Base-by-base conservation (phyloP, 2,888 invertebrate species). In the Aphodius granarius region DNA sequence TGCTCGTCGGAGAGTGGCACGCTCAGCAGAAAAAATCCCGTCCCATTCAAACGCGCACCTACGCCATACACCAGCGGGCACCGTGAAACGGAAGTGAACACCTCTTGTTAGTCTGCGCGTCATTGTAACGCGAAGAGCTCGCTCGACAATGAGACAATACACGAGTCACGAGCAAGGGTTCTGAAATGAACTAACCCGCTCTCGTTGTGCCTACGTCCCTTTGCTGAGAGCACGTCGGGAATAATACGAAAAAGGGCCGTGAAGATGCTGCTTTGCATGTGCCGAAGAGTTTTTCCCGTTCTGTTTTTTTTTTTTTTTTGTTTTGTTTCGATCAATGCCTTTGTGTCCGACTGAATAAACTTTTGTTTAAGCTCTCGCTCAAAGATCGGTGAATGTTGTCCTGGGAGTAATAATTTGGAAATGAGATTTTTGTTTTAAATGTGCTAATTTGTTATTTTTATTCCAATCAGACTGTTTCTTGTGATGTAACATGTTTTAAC, bases 71-170 rank as follows among this genome's bases (percentile, higher is more conserved):
- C 21, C 43, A 43, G 43, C 43, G 43, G 43, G 43, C 43, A 43
- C 13, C 43, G 43, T 3, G 43, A 13, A 22, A 20, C 68, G 68
- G 68, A 68, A 68, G 68, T 68, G 68, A 68, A 68, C 20, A 68
- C 68, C 72, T 75, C 75, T 75, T 75, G 73, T 75, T 75, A 75
- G 75, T 73, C 73, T 75, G 75, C 68, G 63, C 72, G 75, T 75
- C 72, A 72, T 72, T 75, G 73, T 75, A 68, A 68, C 22, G 43
- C 68, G 75, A 75, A 75, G 75, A 68, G 73, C 72, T 66, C 66
- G 63, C 62, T 72, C 68, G 68, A 75, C 75, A 75, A 75, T 68
- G 72, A 75, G 72, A 75, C 75, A 75, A 75, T 73, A 66, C 23
- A 22, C 68, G 73, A 17, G 23, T 43, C 66, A 72, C 21, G 63